These are phyloP conservation scores for Cosmia pyralina DNA, from an alignment of 2,888 invertebrate species.

Conservation along the genomic window DNA sequence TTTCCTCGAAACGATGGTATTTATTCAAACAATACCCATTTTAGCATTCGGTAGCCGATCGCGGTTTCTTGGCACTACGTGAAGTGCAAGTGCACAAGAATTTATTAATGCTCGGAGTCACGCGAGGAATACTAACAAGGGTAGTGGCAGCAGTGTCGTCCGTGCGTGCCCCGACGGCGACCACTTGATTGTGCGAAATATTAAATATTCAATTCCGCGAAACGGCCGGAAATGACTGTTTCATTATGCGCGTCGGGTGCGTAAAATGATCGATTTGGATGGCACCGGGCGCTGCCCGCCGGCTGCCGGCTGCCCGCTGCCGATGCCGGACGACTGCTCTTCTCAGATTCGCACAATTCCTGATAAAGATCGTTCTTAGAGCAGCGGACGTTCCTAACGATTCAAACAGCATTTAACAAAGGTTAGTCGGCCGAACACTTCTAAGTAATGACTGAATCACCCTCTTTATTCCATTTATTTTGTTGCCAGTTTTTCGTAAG, in stretches of 20 bases:
- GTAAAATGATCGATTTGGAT: slow-evolving; percentile 85
- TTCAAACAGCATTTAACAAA: slow-evolving; percentile 64
- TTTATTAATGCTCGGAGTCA: slow-evolving; percentile 84
- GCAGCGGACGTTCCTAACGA: slow-evolving; percentile 65
- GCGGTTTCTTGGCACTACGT: slow-evolving; percentile 86
- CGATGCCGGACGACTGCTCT: slow-evolving; percentile 58
- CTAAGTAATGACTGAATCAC: slow-evolving; percentile 67
- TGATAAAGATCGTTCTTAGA: slow-evolving; percentile 79
- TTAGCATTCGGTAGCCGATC: slow-evolving; percentile 86
- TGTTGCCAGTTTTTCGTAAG: slow-evolving; percentile 56
- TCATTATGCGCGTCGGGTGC: slow-evolving; percentile 85
- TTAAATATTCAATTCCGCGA: slow-evolving; percentile 84
- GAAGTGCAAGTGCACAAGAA: slow-evolving; percentile 90
- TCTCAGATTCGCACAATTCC: slow-evolving; percentile 75
- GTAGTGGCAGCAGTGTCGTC: slow-evolving; percentile 72
- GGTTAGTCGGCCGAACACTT: slow-evolving; percentile 65
- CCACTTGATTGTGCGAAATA: slow-evolving; percentile 80
- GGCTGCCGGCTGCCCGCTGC: slow-evolving; percentile 55
- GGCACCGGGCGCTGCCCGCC: slow-evolving; percentile 72
- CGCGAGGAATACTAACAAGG: slow-evolving; percentile 85
- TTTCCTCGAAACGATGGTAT: slow-evolving; percentile 65
- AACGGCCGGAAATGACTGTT: slow-evolving; percentile 86
- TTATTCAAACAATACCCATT: slow-evolving; percentile 79
- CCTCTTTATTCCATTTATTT: slow-evolving; percentile 56
- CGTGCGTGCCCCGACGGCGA: slow-evolving; percentile 77